Base-by-base conservation (phyloP, 2,797 vertebrate species). In the Pteronotus mesoamericanus region DNA sequence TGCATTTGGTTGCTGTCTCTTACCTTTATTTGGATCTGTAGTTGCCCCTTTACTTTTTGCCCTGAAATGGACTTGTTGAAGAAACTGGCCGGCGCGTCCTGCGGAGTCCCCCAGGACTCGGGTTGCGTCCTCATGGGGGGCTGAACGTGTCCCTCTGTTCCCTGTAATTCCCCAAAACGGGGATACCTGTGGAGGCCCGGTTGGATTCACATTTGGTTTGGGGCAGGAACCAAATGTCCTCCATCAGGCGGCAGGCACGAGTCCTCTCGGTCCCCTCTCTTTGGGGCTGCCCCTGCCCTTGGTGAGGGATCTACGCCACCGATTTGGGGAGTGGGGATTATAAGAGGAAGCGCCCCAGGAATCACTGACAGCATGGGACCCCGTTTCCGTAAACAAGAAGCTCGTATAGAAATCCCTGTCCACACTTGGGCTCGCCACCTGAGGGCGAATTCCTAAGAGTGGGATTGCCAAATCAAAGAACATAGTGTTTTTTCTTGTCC, bases 221-320 rank as follows among this genome's bases (percentile, higher is more conserved):
- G 29, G 79, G 71, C 22, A 7, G 34, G 44, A 42, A 39, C n/a
- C 4, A 42, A 42, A 9, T n/a, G 34, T 77, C 74, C 16, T 21
- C 37, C 16, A 0, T 24, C 51, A 15, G 6, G 2, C 0, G 14
- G 12, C 44, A 29, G 32, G 16, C 37, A 29, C 2, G 2, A 12
- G 4, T 64, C 26, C 16, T 18, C 92, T 75, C n/a, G 1, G 11
- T 29, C 75, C 48, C 24, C 61, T 77, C 78, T 77, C 53, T 83
- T 42, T 39, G 3, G 42, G 48, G 29, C 44, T 53, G 57, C 51
- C 64, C 68, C 57, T 18, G 51, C 9, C 91, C 66, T 64, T 48
- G 61, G 71, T 24, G 53, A 72, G 69, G 46, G 26, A 8, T 46
- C 24, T 57, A 2, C 57, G 72, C 46, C 32, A 34, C 15, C 55